phyloP scores from a whole-genome alignment of 2,797 vertebrate genomes.

The Danio aesculapii region DNA sequence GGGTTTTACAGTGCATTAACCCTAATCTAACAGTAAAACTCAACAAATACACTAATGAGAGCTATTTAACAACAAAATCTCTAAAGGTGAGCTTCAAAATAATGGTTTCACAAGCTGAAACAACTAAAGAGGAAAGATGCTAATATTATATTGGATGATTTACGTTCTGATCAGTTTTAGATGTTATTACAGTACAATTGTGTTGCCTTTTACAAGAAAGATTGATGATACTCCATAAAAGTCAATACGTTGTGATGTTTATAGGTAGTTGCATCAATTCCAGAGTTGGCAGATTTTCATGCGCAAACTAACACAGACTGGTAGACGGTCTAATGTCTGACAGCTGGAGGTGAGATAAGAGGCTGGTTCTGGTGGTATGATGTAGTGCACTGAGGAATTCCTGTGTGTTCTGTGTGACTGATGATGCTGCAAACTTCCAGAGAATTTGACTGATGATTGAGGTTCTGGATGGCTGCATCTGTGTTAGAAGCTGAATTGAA shows the following conservation, averaged over 20 bases:
- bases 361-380: conserved; percentile 65
- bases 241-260: not conserved
- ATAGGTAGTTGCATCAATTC: not conserved
- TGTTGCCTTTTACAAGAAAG: not conserved
- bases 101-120: too few species aligned
- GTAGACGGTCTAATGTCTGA: conserved; percentile 59
- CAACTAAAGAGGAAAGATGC: too few species aligned
- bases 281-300: not conserved
- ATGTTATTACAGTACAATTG: not conserved
- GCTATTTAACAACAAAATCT: too few species aligned
- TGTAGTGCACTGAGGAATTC: conserved; percentile 68
- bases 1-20: too few species aligned
- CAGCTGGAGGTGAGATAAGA: conserved; percentile 70
- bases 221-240: not conserved
- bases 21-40: too few species aligned
- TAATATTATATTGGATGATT: conserved; percentile 6
- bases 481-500: not conserved
- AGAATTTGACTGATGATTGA: not conserved
- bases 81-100: too few species aligned
- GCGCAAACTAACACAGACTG: conserved; percentile 35
- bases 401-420: conserved; percentile 63
- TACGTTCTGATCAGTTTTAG: not conserved
- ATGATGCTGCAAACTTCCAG: conserved; percentile 57
- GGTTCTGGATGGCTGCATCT: not conserved
- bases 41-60: too few species aligned